A percentile compares a stretch with the other conserved stretches of the same genome.
phyloP scores from a whole-genome alignment of 1,140 invertebrate genomes.

The Oncopeltus fasciatus region DNA sequence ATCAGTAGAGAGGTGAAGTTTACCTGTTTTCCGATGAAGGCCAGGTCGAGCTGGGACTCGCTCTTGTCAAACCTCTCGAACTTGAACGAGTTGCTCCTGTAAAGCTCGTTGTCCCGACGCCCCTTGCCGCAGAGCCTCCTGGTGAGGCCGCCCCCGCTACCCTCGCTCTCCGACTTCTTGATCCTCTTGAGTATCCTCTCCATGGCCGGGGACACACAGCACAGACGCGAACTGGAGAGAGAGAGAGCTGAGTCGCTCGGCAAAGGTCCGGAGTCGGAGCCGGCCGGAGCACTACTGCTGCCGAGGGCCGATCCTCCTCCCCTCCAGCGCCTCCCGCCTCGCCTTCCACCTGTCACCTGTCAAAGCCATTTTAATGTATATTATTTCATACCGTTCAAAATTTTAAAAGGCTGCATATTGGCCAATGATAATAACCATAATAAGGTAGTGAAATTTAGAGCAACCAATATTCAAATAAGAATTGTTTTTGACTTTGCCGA shows the following conservation, averaged over 20 bases:
- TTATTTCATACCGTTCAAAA: too few species aligned
- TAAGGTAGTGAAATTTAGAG: too few species aligned
- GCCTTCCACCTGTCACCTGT: not conserved
- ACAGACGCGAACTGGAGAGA: too few species aligned
- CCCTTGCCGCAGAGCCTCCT: conserved; percentile 26
- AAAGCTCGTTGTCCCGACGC: conserved; percentile 56
- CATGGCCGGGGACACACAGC: too few species aligned
- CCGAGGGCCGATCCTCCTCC: not conserved
- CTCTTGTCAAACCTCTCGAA: conserved; percentile 61
- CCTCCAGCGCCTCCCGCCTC: not conserved
- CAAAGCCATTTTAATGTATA: too few species aligned
- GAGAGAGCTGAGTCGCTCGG: too few species aligned
- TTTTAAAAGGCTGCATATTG: too few species aligned
- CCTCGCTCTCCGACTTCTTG: conserved; percentile 4
- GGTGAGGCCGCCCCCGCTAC: not conserved
- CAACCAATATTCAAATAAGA: too few species aligned
- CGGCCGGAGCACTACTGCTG: not conserved
- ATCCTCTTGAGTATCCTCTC: conserved; percentile 3
- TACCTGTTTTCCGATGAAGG: conserved; percentile 16
- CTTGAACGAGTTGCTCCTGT: conserved; percentile 70
- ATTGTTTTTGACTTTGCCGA: too few species aligned
- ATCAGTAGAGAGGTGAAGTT: too few species aligned
- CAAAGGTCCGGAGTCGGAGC: not conserved
- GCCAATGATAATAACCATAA: too few species aligned
- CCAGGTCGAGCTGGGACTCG: conserved; percentile 36